Conservation (phyloP, 1,140 invertebrate species). For the Phenacoccus solenopsis region DNA sequence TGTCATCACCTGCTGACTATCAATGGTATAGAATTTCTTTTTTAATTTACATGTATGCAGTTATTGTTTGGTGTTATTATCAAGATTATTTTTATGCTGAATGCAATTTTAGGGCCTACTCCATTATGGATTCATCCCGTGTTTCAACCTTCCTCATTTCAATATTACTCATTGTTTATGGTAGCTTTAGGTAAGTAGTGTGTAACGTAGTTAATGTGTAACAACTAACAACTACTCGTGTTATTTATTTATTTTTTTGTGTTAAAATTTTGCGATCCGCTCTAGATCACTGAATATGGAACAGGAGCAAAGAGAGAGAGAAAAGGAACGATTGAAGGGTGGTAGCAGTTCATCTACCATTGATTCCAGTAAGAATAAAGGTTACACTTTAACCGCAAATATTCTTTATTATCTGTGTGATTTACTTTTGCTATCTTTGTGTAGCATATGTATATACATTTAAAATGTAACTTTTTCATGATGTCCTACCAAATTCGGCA, state of each 20-base stretch:
- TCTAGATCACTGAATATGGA: constrained; percentile 87
- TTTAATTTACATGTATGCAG: neutral
- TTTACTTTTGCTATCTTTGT: neutral
- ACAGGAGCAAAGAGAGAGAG: constrained; percentile 75
- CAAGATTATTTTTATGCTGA: neutral
- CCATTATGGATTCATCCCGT: constrained; percentile 90
- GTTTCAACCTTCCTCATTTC: constrained; percentile 95
- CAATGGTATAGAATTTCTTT: constrained; percentile 22
- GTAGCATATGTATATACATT: neutral
- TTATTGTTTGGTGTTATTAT: neutral
- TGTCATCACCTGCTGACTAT: constrained; percentile 23
- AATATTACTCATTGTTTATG: constrained; percentile 93
- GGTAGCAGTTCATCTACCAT: constrained; percentile 18
- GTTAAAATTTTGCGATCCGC: constrained; percentile 21
- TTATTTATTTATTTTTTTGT: constrained; percentile 1
- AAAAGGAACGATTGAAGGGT: constrained; percentile 59
- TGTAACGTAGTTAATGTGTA: too few relatives aligned
- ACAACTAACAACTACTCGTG: too few relatives aligned
- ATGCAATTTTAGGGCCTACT: constrained; percentile 61
- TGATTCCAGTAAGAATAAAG: constrained; percentile 22
- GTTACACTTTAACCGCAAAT: neutral
- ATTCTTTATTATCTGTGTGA: neutral
- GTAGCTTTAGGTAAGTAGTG: constrained; percentile 59
- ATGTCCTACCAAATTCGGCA: too few relatives aligned
- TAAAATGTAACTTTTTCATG: too few relatives aligned